These are phyloP conservation scores for Calliphora vicina DNA, from an alignment of 1,140 invertebrate species.

Conservation along the genomic window DNA sequence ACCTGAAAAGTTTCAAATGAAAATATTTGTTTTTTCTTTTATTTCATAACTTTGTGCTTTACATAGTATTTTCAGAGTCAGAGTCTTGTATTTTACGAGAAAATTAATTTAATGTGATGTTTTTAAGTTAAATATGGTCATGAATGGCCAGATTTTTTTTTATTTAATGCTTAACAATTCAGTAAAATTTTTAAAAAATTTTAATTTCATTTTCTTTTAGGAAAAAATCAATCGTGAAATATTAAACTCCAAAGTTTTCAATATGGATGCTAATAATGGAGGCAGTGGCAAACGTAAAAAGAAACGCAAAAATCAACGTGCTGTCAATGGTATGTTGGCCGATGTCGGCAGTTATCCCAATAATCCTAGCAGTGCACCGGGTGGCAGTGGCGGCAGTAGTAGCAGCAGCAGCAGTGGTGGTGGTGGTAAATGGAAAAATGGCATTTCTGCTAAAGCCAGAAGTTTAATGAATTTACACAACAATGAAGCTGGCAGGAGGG, in stretches of 20 bases:
- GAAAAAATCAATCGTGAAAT: constrained; percentile 62
- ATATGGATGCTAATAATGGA: constrained; percentile 41
- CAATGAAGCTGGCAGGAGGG: constrained; percentile 91
- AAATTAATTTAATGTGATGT: too few species aligned
- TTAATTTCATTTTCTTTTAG: too few species aligned
- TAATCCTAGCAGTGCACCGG: neutral
- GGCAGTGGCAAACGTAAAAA: constrained; percentile 45
- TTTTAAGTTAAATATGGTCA: too few species aligned
- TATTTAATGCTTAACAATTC: too few species aligned
- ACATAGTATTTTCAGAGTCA: too few species aligned
- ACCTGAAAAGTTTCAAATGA: neutral
- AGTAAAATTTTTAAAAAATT: too few species aligned
- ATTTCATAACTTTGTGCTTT: too few species aligned
- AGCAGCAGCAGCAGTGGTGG: constrained; percentile 46
- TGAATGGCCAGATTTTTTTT: too few species aligned
- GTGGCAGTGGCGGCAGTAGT: constrained; percentile 40
- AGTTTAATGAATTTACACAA: constrained; percentile 94
- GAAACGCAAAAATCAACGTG: constrained; percentile 58
- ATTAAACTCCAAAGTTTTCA: constrained; percentile 59
- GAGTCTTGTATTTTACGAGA: too few species aligned
- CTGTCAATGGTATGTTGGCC: constrained; percentile 49
- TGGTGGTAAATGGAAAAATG: constrained; percentile 40
- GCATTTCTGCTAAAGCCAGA: constrained; percentile 73
- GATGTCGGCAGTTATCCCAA: constrained; percentile 29
- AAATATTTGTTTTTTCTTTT: too few species aligned